Base-by-base conservation (phyloP, 2,888 invertebrate genomes). In the Cheilosia scutellata region DNA sequence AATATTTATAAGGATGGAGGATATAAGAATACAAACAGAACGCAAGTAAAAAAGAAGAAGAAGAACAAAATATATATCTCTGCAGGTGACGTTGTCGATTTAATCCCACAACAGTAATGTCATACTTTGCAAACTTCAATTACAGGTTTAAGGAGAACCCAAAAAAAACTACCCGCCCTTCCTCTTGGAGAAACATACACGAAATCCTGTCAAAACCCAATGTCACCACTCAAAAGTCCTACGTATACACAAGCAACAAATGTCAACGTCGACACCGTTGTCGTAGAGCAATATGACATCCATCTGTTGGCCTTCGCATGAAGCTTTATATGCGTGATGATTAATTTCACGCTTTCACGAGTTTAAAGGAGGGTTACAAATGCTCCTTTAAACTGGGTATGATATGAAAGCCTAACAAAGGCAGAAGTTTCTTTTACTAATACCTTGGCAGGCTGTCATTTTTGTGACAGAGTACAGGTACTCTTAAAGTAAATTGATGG, bases 251-350 rank as follows among this genome's bases (percentile, higher is more conserved):
- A 65, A 25, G 79, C 72, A 79, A 79, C 72, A 79, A 79, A 72
- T 79, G 79, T 65, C 79, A 72, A 66, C 71, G 65, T 72, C 62
- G 70, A 65, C 51, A 51, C 25, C 27, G 25, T 27, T 20, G 20
- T 20, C 20, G 13, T 25, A 51, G 7, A 47, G 16, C 6, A 20
- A 63, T 31, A 40, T 33, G 51, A 33, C 63, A 72, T 44, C 72
- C 79, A 79, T 72, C 79, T 79, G 79, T 58, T 72, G 58, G 51
- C 27, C 44, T 65, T 79, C 79, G 29, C 79, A 79, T 72, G 79
- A 72, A 72, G 79, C 72, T 79, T 79, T 79, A 65, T 65, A 42
- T 53, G 78, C 60, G 29, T 58, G 58, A 63, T 79, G 63, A 72
- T 72, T 72, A 72, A 79, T 79, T 65, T 79, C 51, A 72, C 42